Percentiles rank a stretch among this genome's conserved stretches.
These are phyloP conservation scores for Riparia riparia DNA, from an alignment of 2,113 vertebrate species.

Conservation along the genomic window DNA sequence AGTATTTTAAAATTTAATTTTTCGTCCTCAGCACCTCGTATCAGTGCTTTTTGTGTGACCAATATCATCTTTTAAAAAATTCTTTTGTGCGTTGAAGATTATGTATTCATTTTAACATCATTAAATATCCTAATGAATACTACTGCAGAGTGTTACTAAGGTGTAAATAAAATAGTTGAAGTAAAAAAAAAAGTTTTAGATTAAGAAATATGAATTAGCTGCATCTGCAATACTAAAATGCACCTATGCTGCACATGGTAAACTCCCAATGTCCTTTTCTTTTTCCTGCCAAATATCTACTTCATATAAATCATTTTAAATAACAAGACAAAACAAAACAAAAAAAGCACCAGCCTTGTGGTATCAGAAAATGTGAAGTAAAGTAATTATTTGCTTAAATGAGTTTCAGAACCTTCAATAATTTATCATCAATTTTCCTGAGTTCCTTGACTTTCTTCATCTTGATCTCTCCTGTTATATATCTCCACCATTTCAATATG, in stretches of 20 bases:
- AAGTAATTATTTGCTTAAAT: slow-evolving; percentile 66
- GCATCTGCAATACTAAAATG: neutral
- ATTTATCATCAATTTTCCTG: slow-evolving; percentile 64
- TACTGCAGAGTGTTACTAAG: neutral
- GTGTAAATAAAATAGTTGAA: neutral
- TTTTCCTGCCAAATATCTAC: neutral
- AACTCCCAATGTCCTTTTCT: neutral
- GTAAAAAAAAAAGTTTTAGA: neutral
- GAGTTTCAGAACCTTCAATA: slow-evolving; percentile 36
- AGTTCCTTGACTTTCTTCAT: slow-evolving; percentile 71
- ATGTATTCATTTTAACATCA: neutral
- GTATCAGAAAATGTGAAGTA: neutral
- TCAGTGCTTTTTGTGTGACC: neutral
- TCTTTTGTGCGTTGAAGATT: neutral
- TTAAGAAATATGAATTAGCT: neutral
- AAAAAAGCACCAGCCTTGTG: rapidly evolving
- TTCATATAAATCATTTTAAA: neutral
- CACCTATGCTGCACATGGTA: neutral
- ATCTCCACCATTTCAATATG: slow-evolving; percentile 69
- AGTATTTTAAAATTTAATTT: neutral
- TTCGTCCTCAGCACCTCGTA: neutral
- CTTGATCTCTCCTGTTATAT: slow-evolving; percentile 69
- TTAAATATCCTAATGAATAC: neutral
- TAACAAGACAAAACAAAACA: neutral
- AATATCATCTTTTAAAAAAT: neutral